Conservation (phyloP, 2,113 vertebrate species). For the Aptenodytes patagonicus region DNA sequence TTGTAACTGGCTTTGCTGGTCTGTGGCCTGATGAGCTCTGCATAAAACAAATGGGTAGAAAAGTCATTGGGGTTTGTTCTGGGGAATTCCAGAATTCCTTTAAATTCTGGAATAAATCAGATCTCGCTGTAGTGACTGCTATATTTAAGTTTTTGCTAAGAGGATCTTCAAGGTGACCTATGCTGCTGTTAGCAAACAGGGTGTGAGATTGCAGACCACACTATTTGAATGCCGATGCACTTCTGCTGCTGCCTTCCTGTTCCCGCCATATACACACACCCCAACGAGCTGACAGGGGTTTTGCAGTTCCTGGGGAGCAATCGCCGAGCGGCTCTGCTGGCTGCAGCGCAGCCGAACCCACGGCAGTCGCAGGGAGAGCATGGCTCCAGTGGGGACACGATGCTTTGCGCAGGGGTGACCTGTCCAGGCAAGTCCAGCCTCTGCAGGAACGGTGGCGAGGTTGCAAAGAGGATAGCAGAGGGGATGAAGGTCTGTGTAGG, state of each 20-base stretch:
- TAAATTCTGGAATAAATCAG: background rate
- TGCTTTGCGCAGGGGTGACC: background rate
- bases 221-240: background rate
- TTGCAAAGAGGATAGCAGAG: background rate
- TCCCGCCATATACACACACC: background rate
- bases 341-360: background rate
- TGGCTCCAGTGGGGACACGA: fast-evolving
- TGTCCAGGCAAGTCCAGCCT: background rate
- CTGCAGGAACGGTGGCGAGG: background rate
- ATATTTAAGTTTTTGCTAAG: background rate
- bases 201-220: background rate
- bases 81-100: no score
- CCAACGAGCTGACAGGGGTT: fast-evolving
- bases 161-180: background rate
- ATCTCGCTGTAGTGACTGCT: background rate
- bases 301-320: background rate
- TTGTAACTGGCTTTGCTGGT: background rate
- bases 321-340: fast-evolving
- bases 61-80: background rate
- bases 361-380: fast-evolving
- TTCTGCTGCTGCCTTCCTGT: background rate
- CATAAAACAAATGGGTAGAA: background rate
- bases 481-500: background rate
- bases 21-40: background rate
- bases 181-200: background rate